A percentile compares a stretch with the other conserved stretches of the same genome.
Evolutionary conservation across 1,140 invertebrate genomes (phyloP).

Genomic region (Amyelois transitella): DNA sequence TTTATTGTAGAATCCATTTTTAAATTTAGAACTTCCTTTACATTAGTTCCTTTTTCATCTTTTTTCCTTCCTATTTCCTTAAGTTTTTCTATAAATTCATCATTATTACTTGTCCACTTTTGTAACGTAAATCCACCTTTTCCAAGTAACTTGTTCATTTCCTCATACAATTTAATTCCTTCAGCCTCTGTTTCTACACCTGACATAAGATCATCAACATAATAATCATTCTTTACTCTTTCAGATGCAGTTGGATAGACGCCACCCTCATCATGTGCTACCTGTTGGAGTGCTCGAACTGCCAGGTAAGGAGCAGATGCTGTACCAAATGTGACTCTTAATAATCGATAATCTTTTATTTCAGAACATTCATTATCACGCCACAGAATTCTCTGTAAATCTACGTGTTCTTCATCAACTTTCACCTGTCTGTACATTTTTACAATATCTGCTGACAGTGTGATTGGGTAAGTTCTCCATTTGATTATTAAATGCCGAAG

Average conservation of each 20-base stretch:
- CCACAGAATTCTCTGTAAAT: too few species aligned
- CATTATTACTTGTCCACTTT: not conserved
- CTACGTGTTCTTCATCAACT: too few species aligned
- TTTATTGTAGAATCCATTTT: constrained; percentile 1
- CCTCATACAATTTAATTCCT: not conserved
- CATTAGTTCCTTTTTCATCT: not conserved
- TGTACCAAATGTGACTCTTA: too few species aligned
- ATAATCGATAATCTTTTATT: too few species aligned
- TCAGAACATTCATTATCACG: too few species aligned
- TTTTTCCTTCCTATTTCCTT: not conserved
- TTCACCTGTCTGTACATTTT: too few species aligned
- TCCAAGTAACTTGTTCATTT: not conserved
- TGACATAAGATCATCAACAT: not conserved
- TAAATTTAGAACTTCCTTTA: not conserved
- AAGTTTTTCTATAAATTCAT: not conserved
- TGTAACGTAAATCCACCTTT: not conserved
- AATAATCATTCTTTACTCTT: not conserved
- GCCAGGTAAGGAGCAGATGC: too few species aligned
- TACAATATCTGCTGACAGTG: too few species aligned
- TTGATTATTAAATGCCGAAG: too few species aligned
- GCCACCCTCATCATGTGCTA: not conserved
- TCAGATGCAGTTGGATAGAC: not conserved
- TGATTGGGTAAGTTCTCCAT: too few species aligned
- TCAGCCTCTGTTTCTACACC: too few species aligned
- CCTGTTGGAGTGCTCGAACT: too few species aligned